Evolutionary conservation across 2,113 vertebrate genomes (phyloP), one percentile per base, ranked within the genome.

Genomic region (Castor canadensis): DNA sequence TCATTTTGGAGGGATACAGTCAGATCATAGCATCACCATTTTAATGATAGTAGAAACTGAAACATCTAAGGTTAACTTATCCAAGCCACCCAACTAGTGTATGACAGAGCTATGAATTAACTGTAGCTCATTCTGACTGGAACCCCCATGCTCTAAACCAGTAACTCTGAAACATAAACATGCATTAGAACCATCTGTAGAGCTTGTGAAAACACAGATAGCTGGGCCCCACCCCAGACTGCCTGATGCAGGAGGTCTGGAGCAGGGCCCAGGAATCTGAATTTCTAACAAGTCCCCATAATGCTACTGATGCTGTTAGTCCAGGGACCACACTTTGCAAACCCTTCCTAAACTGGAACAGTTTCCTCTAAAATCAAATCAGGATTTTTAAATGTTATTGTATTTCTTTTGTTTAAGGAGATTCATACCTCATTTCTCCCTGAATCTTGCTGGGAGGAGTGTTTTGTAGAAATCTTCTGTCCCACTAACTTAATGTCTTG

Each of bases 121-220:
- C 38, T 54, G 79, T 35, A 56, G 15, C 58, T 87, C 40, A 17
- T 87, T 58, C 89, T 80, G 69, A 85, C 8, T 72, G 56, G 89
- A 79, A 94, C 91, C 64, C 13, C 12, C 40, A 28, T 17, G 22
- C 60, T 38, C 4, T 67, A 87, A 66, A 40, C 62, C 54, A 38
- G 26, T 52, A 76, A 6, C 45, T 93, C 67, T 52, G 62, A 87
- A 91, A 90, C 58, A n/a, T 13, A 60, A 85, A 49, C 26, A 3
- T 69, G 69, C 38, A 49, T 45, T 47, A 45, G 11, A 89, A 28
- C 79, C 82, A 93, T 82, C 84, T 38, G 43, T 58, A 75, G 26
- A 43, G 43, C n/a, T 54, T 4, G 6, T 35, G 56, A 95, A 91
- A 80, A 91, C 95, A 38, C 54, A 71, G 91, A 92, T 94, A 90